Evolutionary conservation across 2,113 vertebrate species (phyloP), one percentile per base, ranked within the genome.

Genomic region (Peucedramus taeniatus): DNA sequence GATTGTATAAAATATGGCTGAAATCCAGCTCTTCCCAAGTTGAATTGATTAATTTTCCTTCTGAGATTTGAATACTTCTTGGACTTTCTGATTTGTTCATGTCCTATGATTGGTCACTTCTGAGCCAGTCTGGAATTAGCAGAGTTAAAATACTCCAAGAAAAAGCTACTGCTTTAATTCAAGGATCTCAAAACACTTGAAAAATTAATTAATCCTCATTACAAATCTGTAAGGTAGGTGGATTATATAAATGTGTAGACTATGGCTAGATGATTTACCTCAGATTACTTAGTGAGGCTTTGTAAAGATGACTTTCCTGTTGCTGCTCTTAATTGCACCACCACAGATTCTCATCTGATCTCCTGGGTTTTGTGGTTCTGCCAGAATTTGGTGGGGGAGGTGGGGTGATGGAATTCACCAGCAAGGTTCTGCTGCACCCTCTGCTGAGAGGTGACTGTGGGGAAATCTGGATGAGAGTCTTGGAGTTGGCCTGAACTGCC

Each of bases 161-260:
- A 84, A 35, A 40, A 65, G 18, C 53, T 91, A 50, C 31, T 82
- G 12, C 35, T 85, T 79, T 87, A 47, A 64, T 75, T 81, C 39
- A 60, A 53, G 56, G 35, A 61, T 89, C 60, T 94, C 21, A 59
- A 79, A 93, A 83, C 35, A 64, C 30, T 65, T 96, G 47, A 91
- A 84, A 89, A 89, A 57, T 83, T 80, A 78, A 93, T 80, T 53
- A 91, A 33, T 66, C 27, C 56, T 90, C 18, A 40, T 87, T 89
- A 35, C 40, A 71, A 7, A 63, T 75, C 66, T 18, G 3, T 60
- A 74, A 81, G 19, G 28, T 87, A 61, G 56, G 50, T 64, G 71
- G 50, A 39, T 79, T 83, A 28, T 64, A 68, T 79, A 85, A 92
- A 89, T 44, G 5, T 53, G 31, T 87, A 50, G 51, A 39, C 44